These are phyloP conservation scores for Microcebus lehilahytsara DNA, from an alignment of 2,113 vertebrate species.

Conservation along the genomic window DNA sequence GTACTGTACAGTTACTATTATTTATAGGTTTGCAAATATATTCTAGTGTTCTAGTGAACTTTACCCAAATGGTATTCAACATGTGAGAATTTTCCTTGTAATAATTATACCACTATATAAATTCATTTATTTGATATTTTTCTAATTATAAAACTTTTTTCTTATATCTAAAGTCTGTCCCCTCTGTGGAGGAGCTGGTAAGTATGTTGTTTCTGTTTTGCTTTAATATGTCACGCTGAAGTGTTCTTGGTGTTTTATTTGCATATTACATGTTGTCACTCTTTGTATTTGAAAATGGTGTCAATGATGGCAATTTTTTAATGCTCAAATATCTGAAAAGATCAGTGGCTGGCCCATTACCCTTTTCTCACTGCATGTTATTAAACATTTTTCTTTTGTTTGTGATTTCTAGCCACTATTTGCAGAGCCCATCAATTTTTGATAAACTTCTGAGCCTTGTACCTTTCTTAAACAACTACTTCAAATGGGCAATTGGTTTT, in stretches of 20 bases:
- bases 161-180: slow-evolving; percentile 93
- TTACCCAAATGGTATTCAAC: background rate
- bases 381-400: slow-evolving; percentile 17
- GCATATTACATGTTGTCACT: slow-evolving; percentile 38
- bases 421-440: slow-evolving; percentile 24
- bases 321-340: background rate
- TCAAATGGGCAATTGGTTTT: slow-evolving; percentile 22
- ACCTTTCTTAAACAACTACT: background rate
- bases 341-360: background rate
- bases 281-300: slow-evolving; percentile 39
- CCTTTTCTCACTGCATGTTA: slow-evolving; percentile 1
- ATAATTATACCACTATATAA: slow-evolving; percentile 67
- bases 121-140: slow-evolving; percentile 63
- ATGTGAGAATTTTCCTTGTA: slow-evolving; percentile 39
- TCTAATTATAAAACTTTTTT: slow-evolving; percentile 86
- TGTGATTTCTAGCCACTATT: slow-evolving; percentile 28
- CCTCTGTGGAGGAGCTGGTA: slow-evolving; percentile 95
- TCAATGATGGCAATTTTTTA: background rate
- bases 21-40: slow-evolving; percentile 27
- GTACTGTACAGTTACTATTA: background rate
- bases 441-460: background rate
- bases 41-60: slow-evolving; percentile 36
- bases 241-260: slow-evolving; percentile 62
- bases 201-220: slow-evolving; percentile 84
- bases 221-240: slow-evolving; percentile 62